phyloP scores from a whole-genome alignment of 2,888 invertebrate species.

The Sepiola atlantica region DNA sequence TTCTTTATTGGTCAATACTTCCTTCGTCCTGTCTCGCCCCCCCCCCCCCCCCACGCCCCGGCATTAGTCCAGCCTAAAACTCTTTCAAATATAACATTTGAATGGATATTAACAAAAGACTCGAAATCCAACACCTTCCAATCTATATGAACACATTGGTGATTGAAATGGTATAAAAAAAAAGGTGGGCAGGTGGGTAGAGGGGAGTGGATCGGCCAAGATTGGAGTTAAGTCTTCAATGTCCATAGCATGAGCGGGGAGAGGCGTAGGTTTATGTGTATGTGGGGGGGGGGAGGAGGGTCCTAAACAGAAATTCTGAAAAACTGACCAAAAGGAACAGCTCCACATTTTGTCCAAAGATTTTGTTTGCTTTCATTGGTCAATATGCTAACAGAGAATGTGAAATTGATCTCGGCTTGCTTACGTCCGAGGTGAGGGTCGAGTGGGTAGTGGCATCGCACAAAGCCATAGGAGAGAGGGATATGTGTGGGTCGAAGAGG shows the following conservation, averaged over 20 bases:
- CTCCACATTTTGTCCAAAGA: background rate
- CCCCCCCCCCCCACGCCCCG: too few relatives aligned
- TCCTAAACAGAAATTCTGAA: background rate
- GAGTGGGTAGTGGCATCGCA: background rate
- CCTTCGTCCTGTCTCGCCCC: too few relatives aligned
- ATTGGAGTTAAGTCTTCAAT: background rate
- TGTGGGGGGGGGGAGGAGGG: background rate
- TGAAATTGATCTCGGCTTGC: background rate
- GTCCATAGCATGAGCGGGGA: background rate
- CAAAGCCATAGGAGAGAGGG: background rate
- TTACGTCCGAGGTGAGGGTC: background rate
- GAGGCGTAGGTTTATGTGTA: background rate
- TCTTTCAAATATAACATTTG: constrained; percentile 5
- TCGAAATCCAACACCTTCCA: constrained; percentile 21
- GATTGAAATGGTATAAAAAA: background rate
- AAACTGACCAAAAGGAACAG: background rate
- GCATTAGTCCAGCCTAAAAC: background rate
- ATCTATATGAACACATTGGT: background rate
- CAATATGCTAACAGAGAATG: constrained; percentile 21
- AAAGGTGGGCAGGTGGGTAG: background rate
- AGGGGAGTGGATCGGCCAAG: background rate
- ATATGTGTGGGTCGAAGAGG: background rate
- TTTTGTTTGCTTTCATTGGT: constrained; percentile 13
- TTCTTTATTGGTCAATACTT: background rate
- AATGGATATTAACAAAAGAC: background rate